Percentiles rank a stretch among this genome's conserved stretches.
These are phyloP conservation scores for Drosophila nr. perissopoda DNA, from an alignment of 2,888 invertebrate species.

Conservation along the genomic window DNA sequence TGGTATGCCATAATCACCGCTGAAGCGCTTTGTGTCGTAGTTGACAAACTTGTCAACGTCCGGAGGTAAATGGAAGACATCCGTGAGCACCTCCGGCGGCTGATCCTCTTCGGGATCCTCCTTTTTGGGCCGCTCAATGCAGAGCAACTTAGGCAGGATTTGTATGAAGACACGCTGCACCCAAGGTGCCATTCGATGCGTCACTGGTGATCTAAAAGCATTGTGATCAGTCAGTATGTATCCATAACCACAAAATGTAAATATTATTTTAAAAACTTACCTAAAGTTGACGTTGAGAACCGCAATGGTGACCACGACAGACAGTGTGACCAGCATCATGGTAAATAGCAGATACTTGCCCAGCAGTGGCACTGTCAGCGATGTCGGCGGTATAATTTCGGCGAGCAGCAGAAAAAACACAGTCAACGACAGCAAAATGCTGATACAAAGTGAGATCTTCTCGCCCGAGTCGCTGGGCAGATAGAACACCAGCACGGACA, in stretches of 20 bases:
- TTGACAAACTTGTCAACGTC: slow-evolving; percentile 88
- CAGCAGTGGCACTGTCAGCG: slow-evolving; percentile 94
- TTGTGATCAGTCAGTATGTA: background rate
- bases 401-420: slow-evolving; percentile 97
- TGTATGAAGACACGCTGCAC: slow-evolving; percentile 94
- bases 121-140: slow-evolving; percentile 95
- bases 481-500: slow-evolving; percentile 98
- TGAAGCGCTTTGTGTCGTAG: slow-evolving; percentile 87
- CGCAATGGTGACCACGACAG: slow-evolving; percentile 96
- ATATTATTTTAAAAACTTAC: slow-evolving; percentile 65
- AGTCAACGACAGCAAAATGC: slow-evolving; percentile 95
- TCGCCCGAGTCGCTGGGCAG: slow-evolving; percentile 99
- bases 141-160: slow-evolving; percentile 93
- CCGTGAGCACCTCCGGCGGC: slow-evolving; percentile 90
- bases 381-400: slow-evolving; percentile 97
- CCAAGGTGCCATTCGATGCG: slow-evolving; percentile 96
- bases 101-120: slow-evolving; percentile 88
- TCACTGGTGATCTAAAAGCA: slow-evolving; percentile 91
- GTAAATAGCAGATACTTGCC: slow-evolving; percentile 97
- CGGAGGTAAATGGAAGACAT: slow-evolving; percentile 90
- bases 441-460: slow-evolving; percentile 98
- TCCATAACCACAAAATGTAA: background rate
- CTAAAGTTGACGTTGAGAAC: slow-evolving; percentile 96
- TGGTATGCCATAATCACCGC: slow-evolving; percentile 91
- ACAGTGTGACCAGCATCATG: slow-evolving; percentile 96